These are phyloP conservation scores for Chaenocephalus aceratus DNA, from an alignment of 2,113 vertebrate species.

Conservation along the genomic window DNA sequence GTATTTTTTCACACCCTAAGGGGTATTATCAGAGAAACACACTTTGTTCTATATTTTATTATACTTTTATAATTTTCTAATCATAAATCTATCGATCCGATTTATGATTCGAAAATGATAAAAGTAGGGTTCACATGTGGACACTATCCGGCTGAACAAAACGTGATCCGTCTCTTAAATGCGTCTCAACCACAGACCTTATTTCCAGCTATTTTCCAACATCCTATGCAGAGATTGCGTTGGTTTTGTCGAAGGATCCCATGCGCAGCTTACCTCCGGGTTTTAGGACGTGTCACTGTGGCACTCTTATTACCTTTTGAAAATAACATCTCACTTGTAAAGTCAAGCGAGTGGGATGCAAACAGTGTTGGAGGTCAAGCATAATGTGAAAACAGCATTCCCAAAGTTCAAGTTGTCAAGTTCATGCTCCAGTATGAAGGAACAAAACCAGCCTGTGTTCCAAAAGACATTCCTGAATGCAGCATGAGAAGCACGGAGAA, in stretches of 20 bases:
- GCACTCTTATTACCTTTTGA: conserved; percentile 2
- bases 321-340: conserved; percentile 53
- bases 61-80: too few relatives aligned
- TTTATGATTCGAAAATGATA: too few relatives aligned
- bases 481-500: background rate
- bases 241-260: too few relatives aligned
- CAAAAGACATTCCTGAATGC: conserved; percentile 6
- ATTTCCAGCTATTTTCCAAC: too few relatives aligned
- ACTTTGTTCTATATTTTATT: conserved; percentile 18
- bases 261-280: too few relatives aligned
- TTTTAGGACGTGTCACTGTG: too few relatives aligned
- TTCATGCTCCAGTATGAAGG: conserved; percentile 8
- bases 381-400: conserved; percentile 50
- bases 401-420: conserved; percentile 42
- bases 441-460: background rate
- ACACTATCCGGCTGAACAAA: too few relatives aligned
- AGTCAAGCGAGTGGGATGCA: conserved; percentile 43
- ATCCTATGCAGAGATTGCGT: too few relatives aligned
- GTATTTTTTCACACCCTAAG: background rate
- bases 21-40: conserved; percentile 19
- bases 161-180: too few relatives aligned
- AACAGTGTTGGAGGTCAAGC: conserved; percentile 48
- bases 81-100: too few relatives aligned
- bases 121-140: too few relatives aligned
- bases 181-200: too few relatives aligned